Conservation (phyloP, 2,888 invertebrate species). For the Drosophila seclusa region DNA sequence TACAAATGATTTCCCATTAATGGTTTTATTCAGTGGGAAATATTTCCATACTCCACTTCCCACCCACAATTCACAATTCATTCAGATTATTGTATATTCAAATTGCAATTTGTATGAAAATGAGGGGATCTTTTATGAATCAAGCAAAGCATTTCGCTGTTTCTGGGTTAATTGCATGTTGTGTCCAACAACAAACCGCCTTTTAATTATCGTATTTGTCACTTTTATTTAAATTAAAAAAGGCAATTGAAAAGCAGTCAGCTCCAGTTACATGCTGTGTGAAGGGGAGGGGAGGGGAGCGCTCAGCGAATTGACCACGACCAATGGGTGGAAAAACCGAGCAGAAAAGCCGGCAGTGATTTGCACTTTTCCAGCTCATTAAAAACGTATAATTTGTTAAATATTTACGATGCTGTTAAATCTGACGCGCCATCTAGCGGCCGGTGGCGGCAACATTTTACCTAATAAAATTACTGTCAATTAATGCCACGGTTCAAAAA, state of each 20-base stretch:
- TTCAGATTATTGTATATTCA: slow-evolving; percentile 20
- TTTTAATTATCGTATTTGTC: slow-evolving; percentile 60
- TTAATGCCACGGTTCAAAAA: slow-evolving; percentile 55
- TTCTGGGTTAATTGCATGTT: slow-evolving; percentile 54
- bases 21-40: neutral
- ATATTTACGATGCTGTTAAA: slow-evolving; percentile 74
- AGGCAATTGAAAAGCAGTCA: slow-evolving; percentile 1
- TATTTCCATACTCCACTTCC: too few species aligned
- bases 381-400: slow-evolving; percentile 79
- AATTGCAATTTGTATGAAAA: slow-evolving; percentile 30
- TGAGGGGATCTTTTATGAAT: slow-evolving; percentile 35
- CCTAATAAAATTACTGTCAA: slow-evolving; percentile 81
- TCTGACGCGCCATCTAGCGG: slow-evolving; percentile 54
- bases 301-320: slow-evolving; percentile 5
- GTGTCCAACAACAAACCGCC: slow-evolving; percentile 31
- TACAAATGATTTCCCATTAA: neutral
- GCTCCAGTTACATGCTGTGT: neutral
- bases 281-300: rapidly evolving
- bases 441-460: slow-evolving; percentile 56
- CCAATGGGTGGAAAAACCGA: slow-evolving; percentile 6
- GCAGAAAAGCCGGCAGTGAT: slow-evolving; percentile 64
- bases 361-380: slow-evolving; percentile 81
- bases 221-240: slow-evolving; percentile 20
- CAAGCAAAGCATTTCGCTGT: slow-evolving; percentile 23
- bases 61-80: neutral